Evolutionary conservation across 2,888 invertebrate species (phyloP).

Genomic region (Augochlorella aurata): DNA sequence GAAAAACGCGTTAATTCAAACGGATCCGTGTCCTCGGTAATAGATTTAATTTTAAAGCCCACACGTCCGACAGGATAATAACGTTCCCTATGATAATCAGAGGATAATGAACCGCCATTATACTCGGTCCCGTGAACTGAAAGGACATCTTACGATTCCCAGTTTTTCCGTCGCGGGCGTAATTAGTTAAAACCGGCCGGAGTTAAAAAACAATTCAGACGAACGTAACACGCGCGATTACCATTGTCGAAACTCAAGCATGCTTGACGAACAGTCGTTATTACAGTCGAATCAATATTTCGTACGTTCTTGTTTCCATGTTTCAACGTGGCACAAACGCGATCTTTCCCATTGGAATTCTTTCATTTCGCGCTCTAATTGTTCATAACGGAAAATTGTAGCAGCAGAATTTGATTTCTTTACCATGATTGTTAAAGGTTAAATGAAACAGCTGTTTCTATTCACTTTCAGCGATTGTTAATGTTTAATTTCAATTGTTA

Average conservation of each 20-base stretch:
- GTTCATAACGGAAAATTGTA: too few relatives aligned
- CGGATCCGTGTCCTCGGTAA: not conserved
- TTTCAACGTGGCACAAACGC: not conserved
- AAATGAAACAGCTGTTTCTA: too few relatives aligned
- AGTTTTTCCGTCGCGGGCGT: not conserved
- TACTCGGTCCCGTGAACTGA: not conserved
- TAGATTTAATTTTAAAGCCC: slow-evolving; percentile 12
- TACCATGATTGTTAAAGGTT: too few relatives aligned
- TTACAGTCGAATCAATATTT: not conserved
- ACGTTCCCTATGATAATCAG: slow-evolving; percentile 22
- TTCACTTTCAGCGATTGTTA: too few relatives aligned
- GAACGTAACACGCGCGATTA: not conserved
- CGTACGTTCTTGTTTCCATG: too few relatives aligned
- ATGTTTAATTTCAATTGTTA: too few relatives aligned
- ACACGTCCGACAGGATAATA: not conserved
- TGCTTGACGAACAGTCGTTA: not conserved
- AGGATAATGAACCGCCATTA: slow-evolving; percentile 26
- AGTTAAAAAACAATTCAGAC: not conserved
- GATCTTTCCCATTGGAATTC: not conserved
- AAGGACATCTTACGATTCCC: not conserved
- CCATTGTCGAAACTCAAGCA: not conserved
- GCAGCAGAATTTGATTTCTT: too few relatives aligned
- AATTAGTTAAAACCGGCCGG: not conserved
- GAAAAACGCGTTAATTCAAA: slow-evolving; percentile 27
- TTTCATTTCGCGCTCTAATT: too few relatives aligned